Conservation (phyloP, 2,797 vertebrate species). For the Huso huso region DNA sequence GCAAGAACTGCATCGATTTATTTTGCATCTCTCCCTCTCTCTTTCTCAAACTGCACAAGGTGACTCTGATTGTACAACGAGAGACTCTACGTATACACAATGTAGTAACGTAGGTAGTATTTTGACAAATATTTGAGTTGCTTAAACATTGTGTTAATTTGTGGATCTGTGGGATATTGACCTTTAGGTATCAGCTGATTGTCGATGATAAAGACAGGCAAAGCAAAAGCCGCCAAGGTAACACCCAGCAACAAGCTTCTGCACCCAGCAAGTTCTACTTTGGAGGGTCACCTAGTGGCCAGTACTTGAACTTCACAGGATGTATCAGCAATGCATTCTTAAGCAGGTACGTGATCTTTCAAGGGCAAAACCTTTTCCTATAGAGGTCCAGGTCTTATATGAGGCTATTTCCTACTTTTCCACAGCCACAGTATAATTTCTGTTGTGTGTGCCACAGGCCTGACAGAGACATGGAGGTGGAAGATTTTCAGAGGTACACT, state of each 20-base stretch:
- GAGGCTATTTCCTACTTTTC: background rate
- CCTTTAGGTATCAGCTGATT: conserved; percentile 70
- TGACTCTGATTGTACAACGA: too few species aligned
- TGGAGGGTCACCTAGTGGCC: conserved; percentile 74
- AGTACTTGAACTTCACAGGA: conserved; percentile 83
- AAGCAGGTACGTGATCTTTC: conserved; percentile 63
- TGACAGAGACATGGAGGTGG: conserved; percentile 85
- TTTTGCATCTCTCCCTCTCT: conserved; percentile 13
- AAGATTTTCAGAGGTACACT: conserved; percentile 89
- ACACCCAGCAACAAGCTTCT: conserved; percentile 33
- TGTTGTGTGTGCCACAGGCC: conserved; percentile 48
- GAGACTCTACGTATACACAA: too few species aligned
- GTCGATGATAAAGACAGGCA: conserved; percentile 79
- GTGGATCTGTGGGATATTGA: too few species aligned
- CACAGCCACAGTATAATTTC: background rate
- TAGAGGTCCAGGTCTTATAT: conserved; percentile 4
- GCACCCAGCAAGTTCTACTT: conserved; percentile 72
- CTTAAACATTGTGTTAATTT: too few species aligned
- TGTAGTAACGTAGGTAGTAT: too few species aligned
- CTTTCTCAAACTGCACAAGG: background rate
- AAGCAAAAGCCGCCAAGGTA: conserved; percentile 47
- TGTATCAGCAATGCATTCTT: conserved; percentile 94
- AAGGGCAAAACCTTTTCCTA: conserved; percentile 2
- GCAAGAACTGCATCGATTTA: background rate
- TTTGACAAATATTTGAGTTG: too few species aligned